These are phyloP conservation scores for Aspidiotus rigidus DNA, from an alignment of 2,888 invertebrate genomes.

Conservation along the genomic window DNA sequence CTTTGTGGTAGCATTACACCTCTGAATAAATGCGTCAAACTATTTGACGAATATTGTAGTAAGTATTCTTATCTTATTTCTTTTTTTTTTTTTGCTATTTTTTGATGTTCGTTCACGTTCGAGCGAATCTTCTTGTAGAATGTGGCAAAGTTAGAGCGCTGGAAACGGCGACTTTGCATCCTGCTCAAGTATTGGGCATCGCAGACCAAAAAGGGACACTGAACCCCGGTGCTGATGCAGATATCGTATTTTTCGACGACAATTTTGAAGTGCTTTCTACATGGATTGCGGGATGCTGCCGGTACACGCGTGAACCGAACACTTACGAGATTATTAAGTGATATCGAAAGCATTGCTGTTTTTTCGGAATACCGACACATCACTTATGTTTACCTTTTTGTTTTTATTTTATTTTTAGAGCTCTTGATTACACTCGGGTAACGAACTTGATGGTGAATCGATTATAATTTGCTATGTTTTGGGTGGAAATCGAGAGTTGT, in stretches of 20 bases:
- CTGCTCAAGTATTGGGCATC: slow-evolving; percentile 73
- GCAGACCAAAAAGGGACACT: slow-evolving; percentile 73
- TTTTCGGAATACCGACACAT: neutral
- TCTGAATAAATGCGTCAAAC: slow-evolving; percentile 73
- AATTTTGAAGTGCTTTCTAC: slow-evolving; percentile 67
- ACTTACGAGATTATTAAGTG: slow-evolving; percentile 16
- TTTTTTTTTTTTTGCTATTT: too few relatives aligned
- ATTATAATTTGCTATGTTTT: too few relatives aligned
- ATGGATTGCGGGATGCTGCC: slow-evolving; percentile 81
- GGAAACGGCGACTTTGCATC: slow-evolving; percentile 84
- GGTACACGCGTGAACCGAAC: slow-evolving; percentile 45
- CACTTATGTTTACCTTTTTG: too few relatives aligned
- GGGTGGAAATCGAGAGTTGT: too few relatives aligned
- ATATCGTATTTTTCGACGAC: slow-evolving; percentile 71
- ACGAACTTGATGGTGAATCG: too few relatives aligned
- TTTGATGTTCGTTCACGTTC: too few relatives aligned
- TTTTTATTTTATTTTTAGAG: too few relatives aligned
- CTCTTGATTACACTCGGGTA: too few relatives aligned
- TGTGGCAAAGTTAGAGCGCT: slow-evolving; percentile 80
- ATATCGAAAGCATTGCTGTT: neutral
- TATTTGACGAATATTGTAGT: slow-evolving; percentile 73
- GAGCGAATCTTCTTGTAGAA: slow-evolving; percentile 46
- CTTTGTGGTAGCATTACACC: slow-evolving; percentile 86
- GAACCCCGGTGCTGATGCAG: slow-evolving; percentile 82
- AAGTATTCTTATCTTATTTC: slow-evolving; percentile 36